These are phyloP conservation scores for Silurus glanis DNA, from an alignment of 2,113 vertebrate species.

Conservation along the genomic window DNA sequence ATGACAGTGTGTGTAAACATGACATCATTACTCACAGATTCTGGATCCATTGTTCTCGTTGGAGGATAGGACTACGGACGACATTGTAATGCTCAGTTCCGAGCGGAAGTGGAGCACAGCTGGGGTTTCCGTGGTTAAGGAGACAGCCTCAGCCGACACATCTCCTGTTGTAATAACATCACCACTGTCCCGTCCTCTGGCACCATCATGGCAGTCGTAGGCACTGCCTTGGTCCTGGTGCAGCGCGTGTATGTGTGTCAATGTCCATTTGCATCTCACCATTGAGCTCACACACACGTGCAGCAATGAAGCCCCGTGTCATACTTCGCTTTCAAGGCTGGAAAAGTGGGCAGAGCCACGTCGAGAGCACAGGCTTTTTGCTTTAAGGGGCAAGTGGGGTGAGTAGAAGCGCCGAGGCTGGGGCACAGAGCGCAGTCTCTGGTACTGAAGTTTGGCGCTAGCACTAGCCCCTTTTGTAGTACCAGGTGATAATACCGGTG, in stretches of 20 bases:
- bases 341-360: constrained; percentile 91
- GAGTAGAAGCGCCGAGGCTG: constrained; percentile 79
- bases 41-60: constrained; percentile 74
- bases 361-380: constrained; percentile 85
- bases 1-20: constrained; percentile 69
- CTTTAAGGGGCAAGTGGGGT: constrained; percentile 80
- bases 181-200: constrained; percentile 55
- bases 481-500: constrained; percentile 56
- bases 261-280: constrained; percentile 73
- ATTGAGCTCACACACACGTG: constrained; percentile 72
- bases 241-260: constrained; percentile 68
- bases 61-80: constrained; percentile 74
- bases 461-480: constrained; percentile 55
- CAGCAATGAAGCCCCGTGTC: constrained; percentile 79
- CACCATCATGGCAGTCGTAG: constrained; percentile 51
- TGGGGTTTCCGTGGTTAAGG: constrained; percentile 45
- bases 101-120: constrained; percentile 70
- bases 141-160: constrained; percentile 20
- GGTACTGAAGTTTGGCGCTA: constrained; percentile 80
- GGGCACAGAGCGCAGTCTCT: constrained; percentile 79
- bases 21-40: constrained; percentile 82
- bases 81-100: constrained; percentile 79
- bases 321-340: constrained; percentile 93
- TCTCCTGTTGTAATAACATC: constrained; percentile 21
- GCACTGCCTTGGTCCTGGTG: constrained; percentile 66